Percentiles rank a stretch among this genome's conserved stretches.
Evolutionary conservation across 2,113 vertebrate species (phyloP).

Genomic region (Sorex fumeus): DNA sequence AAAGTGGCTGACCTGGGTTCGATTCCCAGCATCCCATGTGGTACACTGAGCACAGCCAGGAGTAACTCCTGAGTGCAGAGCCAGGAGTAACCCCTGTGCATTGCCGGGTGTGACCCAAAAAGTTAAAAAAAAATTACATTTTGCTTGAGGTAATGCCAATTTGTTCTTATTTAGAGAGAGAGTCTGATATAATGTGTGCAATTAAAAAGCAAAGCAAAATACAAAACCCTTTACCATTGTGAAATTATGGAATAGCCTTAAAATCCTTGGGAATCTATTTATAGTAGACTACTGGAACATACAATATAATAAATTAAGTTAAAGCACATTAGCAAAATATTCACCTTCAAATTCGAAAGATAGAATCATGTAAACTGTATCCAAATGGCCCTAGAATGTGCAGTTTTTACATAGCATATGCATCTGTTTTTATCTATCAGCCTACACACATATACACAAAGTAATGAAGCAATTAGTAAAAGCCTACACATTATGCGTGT

Average conservation of each 20-base stretch:
- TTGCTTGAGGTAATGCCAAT: not conserved
- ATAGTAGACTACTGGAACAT: not conserved
- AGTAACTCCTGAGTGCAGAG: too few species aligned
- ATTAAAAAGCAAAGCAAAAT: not conserved
- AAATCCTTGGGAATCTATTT: not conserved
- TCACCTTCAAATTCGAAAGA: not conserved
- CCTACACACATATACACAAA: not conserved
- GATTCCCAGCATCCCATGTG: too few species aligned
- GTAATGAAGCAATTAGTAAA: not conserved
- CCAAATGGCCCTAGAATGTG: not conserved
- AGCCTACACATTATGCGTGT: not conserved
- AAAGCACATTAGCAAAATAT: not conserved
- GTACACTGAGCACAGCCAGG: too few species aligned
- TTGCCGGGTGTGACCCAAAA: too few species aligned
- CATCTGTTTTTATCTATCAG: not conserved
- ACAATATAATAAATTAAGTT: not conserved
- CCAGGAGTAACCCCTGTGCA: too few species aligned
- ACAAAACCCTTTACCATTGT: not conserved
- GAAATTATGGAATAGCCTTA: not conserved
- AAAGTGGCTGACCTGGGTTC: too few species aligned
- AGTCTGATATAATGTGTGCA: slow-evolving; percentile 17
- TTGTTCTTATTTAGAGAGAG: not conserved
- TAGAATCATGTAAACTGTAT: slow-evolving; percentile 9
- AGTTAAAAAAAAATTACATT: too few species aligned
- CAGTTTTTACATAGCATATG: not conserved